Conservation (phyloP, 2,888 invertebrate species). For the Coelopa pilipes region DNA sequence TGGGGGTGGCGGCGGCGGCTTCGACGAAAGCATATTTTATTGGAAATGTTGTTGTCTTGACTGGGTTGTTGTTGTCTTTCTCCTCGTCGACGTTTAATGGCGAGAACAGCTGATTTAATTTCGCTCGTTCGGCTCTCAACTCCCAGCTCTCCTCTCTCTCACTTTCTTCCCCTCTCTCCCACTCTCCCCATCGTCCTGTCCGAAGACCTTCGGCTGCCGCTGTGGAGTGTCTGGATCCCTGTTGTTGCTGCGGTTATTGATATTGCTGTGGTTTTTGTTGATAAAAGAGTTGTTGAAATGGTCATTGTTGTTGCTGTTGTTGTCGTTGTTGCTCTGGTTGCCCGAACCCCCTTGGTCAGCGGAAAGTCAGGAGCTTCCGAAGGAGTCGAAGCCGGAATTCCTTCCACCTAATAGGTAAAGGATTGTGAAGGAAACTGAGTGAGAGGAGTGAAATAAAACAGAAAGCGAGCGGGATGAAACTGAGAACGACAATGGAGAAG, state of each 20-base stretch:
- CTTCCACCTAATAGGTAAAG: too few relatives aligned
- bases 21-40: not conserved
- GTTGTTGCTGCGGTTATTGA: not conserved
- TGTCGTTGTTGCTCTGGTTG: not conserved
- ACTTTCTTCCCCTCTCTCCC: not conserved
- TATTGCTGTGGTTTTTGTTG: not conserved
- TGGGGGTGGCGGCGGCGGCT: not conserved
- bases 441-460: too few relatives aligned
- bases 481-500: too few relatives aligned
- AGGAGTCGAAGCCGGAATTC: too few relatives aligned
- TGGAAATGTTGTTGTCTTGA: constrained; percentile 7
- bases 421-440: too few relatives aligned
- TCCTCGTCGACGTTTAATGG: not conserved
- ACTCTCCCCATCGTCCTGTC: not conserved
- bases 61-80: not conserved
- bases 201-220: constrained; percentile 11
- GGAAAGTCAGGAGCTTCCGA: too few relatives aligned
- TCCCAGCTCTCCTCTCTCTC: not conserved
- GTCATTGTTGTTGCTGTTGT: not conserved
- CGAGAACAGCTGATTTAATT: constrained; percentile 1
- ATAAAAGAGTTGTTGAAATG: not conserved
- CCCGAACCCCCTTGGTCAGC: too few relatives aligned
- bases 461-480: too few relatives aligned
- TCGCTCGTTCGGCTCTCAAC: not conserved
- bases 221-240: constrained; percentile 15